These are phyloP conservation scores for Tachina grossa DNA, from an alignment of 2,888 invertebrate genomes.

Conservation along the genomic window DNA sequence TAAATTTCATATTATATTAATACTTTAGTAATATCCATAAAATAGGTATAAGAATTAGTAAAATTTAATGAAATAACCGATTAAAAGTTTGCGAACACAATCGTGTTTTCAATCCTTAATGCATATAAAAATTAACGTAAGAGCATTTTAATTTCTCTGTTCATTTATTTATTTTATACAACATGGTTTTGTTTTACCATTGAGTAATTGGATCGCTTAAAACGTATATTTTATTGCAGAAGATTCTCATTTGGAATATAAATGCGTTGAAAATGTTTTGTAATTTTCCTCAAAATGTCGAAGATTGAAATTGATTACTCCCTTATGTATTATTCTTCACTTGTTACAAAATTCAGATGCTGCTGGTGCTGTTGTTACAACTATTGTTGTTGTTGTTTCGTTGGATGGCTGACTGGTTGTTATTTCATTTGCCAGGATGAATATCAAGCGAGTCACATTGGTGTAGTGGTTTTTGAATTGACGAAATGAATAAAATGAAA, in stretches of 20 bases:
- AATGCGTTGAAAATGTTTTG: conserved; percentile 75
- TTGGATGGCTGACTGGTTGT: conserved; percentile 29
- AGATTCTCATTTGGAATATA: conserved; percentile 74
- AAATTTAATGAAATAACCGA: neutral
- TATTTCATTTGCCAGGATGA: conserved; percentile 40
- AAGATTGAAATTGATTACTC: conserved; percentile 74
- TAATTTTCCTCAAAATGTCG: conserved; percentile 75
- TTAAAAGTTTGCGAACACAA: neutral
- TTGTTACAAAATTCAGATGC: conserved; percentile 31
- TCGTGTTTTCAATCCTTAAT: neutral
- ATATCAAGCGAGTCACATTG: conserved; percentile 21
- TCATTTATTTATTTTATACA: conserved; percentile 48
- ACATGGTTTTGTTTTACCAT: conserved; percentile 46
- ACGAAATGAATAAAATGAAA: conserved; percentile 20
- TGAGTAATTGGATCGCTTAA: conserved; percentile 73
- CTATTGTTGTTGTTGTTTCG: conserved; percentile 5
- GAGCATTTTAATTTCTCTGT: conserved; percentile 58
- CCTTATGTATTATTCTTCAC: conserved; percentile 56
- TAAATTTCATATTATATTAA: too few relatives aligned
- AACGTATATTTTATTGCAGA: conserved; percentile 72
- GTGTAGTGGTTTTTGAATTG: conserved; percentile 28
- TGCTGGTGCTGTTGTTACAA: conserved; percentile 8
- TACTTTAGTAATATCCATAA: too few relatives aligned
- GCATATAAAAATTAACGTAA: conserved; percentile 8
- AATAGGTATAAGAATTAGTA: neutral